Conservation (phyloP, 2,888 invertebrate species). For the Drosophila quinaria region DNA sequence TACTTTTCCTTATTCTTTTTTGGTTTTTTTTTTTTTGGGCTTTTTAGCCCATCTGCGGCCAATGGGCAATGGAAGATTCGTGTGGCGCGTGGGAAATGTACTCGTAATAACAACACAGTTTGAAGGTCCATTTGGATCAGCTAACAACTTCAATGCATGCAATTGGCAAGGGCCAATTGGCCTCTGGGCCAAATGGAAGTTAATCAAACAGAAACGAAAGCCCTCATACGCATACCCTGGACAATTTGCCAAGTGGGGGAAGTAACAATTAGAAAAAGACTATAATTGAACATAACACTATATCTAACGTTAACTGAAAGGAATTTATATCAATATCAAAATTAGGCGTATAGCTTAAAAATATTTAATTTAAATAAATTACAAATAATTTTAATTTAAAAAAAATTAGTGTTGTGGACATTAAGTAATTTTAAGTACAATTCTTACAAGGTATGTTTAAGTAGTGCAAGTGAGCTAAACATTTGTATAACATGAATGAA, state of each 20-base stretch:
- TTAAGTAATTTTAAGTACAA: no score
- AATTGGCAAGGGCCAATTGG: slow-evolving; percentile 10
- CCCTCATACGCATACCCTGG: slow-evolving; percentile 5
- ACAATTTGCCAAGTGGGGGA: neutral
- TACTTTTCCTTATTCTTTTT: neutral
- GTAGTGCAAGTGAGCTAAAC: no score
- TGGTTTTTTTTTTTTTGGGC: neutral
- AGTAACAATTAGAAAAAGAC: neutral
- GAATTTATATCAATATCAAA: no score
- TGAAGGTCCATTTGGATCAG: slow-evolving; percentile 32
- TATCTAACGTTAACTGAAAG: no score
- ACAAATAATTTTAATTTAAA: no score
- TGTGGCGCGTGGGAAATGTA: slow-evolving; percentile 32
- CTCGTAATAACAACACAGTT: slow-evolving; percentile 36
- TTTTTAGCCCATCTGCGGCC: slow-evolving; percentile 21
- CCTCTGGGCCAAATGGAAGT: slow-evolving; percentile 13
- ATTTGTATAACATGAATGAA: no score
- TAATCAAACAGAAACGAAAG: slow-evolving; percentile 15
- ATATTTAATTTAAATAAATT: no score
- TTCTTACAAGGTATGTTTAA: no score
- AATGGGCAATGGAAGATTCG: slow-evolving; percentile 4
- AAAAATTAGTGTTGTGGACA: no score
- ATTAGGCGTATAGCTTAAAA: no score
- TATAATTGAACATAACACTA: no score
- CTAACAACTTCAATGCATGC: slow-evolving; percentile 17